Evolutionary conservation across 2,888 invertebrate genomes (phyloP).

Genomic region (Theretra japonica): DNA sequence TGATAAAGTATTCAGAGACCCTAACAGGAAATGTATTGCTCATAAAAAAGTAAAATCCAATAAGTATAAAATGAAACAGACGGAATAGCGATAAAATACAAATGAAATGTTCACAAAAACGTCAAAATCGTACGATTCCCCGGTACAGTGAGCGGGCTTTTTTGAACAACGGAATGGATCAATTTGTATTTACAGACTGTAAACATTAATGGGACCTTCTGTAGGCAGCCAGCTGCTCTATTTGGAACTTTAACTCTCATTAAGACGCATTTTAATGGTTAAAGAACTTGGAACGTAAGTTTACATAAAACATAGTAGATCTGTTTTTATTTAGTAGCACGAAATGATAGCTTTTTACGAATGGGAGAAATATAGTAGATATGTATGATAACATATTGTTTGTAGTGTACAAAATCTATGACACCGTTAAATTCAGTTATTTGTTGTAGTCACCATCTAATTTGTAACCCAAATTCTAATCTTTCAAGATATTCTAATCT

Average conservation of each 20-base stretch:
- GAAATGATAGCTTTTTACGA: too few species aligned
- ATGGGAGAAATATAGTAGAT: too few species aligned
- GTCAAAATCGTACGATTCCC: constrained; percentile 51
- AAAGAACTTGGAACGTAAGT: neutral
- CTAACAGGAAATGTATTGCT: constrained; percentile 41
- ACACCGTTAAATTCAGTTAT: too few species aligned
- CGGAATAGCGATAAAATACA: constrained; percentile 58
- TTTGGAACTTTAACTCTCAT: neutral
- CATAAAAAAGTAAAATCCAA: constrained; percentile 56
- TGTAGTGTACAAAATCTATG: too few species aligned
- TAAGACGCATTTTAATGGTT: neutral
- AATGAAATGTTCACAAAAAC: constrained; percentile 60
- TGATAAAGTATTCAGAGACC: constrained; percentile 41
- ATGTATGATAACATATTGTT: too few species aligned
- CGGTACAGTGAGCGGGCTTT: constrained; percentile 40
- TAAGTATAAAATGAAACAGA: constrained; percentile 57
- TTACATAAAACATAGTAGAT: neutral
- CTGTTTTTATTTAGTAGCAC: too few species aligned
- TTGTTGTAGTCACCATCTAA: too few species aligned
- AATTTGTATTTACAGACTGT: constrained; percentile 57
- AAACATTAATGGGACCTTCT: constrained; percentile 49
- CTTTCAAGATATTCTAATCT: too few species aligned
- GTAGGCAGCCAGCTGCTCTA: neutral
- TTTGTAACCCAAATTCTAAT: too few species aligned
- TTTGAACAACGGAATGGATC: constrained; percentile 50